A percentile compares a stretch with the other conserved stretches of the same genome.
Evolutionary conservation across 2,113 vertebrate genomes (phyloP).

Genomic region (Percopsis transmontana): DNA sequence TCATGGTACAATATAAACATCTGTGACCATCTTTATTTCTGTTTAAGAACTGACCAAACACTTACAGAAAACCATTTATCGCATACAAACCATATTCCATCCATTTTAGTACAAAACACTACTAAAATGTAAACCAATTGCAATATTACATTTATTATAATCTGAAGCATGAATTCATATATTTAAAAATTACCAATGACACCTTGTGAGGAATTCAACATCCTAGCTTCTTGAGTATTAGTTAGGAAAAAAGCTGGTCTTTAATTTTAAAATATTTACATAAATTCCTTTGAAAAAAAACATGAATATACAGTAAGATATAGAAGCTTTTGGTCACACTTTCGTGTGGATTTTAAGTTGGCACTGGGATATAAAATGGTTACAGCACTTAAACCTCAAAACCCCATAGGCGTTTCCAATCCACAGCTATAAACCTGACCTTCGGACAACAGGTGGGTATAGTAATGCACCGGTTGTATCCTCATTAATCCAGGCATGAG

Average conservation of each 20-base stretch:
- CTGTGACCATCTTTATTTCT: not conserved
- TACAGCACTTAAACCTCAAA: not conserved
- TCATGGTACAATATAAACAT: conserved; percentile 3
- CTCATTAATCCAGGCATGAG: too few relatives aligned
- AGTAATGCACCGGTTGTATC: too few relatives aligned
- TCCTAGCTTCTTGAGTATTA: not conserved
- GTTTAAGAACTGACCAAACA: not conserved
- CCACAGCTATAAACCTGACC: too few relatives aligned
- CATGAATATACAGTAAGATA: not conserved
- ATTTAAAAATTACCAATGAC: too few relatives aligned
- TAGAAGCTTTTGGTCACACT: not conserved
- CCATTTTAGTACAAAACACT: conserved; percentile 8
- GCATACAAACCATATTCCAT: conserved; percentile 16
- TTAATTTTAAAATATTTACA: not conserved
- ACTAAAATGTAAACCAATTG: conserved; percentile 2
- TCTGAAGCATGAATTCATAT: conserved; percentile 1
- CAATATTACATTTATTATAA: not conserved
- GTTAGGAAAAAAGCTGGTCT: not conserved
- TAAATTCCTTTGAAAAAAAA: too few relatives aligned
- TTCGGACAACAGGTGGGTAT: too few relatives aligned
- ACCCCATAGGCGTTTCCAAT: not conserved
- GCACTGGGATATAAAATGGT: not conserved
- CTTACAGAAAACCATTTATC: not conserved
- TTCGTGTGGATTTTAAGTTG: not conserved
- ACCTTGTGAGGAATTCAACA: not conserved